Evolutionary conservation across 2,888 invertebrate genomes (phyloP).

Genomic region (Pyrrhia umbra): DNA sequence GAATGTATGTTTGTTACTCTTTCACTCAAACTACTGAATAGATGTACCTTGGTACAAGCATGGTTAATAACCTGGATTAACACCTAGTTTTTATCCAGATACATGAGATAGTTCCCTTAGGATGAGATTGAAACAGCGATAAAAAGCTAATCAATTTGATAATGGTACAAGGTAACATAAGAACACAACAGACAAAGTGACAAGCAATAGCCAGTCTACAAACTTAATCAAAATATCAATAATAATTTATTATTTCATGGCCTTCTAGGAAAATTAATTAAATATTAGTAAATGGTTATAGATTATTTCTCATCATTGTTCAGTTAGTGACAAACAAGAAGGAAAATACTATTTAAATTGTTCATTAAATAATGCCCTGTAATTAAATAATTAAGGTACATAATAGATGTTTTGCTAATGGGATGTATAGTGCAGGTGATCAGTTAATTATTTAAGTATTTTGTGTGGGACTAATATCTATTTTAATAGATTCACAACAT

Average conservation of each 20-base stretch:
- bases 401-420: conserved; percentile 3
- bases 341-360: neutral
- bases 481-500: too few relatives aligned
- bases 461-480: neutral
- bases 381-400: neutral
- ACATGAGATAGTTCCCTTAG: too few relatives aligned
- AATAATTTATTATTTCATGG: neutral
- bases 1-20: too few relatives aligned
- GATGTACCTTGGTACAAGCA: too few relatives aligned
- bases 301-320: neutral
- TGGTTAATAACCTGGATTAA: too few relatives aligned
- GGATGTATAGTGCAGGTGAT: neutral
- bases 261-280: neutral
- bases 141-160: too few relatives aligned
- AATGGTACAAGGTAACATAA: too few relatives aligned
- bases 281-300: neutral
- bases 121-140: too few relatives aligned
- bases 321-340: conserved; percentile 4
- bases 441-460: neutral
- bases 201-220: neutral
- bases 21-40: too few relatives aligned
- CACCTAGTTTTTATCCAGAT: too few relatives aligned
- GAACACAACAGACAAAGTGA: neutral
- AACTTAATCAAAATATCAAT: neutral
- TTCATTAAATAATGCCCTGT: neutral